phyloP scores from a whole-genome alignment of 2,113 vertebrate species.

The Galeopterus variegatus region DNA sequence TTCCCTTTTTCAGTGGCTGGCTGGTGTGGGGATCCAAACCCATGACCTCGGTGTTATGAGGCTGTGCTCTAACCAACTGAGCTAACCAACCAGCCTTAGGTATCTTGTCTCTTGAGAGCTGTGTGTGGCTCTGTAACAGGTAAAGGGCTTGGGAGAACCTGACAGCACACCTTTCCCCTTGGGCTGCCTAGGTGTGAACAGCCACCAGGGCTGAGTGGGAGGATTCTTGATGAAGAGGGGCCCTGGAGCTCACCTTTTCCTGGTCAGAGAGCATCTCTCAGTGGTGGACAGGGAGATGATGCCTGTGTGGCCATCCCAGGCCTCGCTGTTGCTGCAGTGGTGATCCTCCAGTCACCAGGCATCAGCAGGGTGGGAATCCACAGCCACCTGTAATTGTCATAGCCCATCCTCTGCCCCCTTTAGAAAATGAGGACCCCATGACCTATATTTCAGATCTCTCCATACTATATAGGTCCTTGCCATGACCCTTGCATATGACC shows the following conservation, averaged over 20 bases:
- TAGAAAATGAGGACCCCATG: neutral
- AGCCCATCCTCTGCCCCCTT: no score
- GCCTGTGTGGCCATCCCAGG: neutral
- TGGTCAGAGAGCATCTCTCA: neutral
- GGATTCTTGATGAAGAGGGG: neutral
- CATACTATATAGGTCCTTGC: neutral
- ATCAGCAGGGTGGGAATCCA: neutral
- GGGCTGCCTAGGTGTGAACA: neutral
- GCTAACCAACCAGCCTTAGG: neutral
- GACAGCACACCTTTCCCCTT: fast-evolving
- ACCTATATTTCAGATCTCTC: neutral
- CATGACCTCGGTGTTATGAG: no score
- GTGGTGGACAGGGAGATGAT: fast-evolving
- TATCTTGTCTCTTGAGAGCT: neutral
- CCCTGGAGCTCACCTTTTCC: fast-evolving
- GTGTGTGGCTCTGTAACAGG: neutral
- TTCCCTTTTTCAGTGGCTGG: no score
- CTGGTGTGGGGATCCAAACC: no score
- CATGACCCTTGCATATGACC: neutral
- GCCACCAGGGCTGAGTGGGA: neutral
- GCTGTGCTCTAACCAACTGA: no score
- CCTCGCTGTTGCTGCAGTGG: neutral
- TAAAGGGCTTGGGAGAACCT: neutral
- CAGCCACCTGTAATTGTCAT: neutral
- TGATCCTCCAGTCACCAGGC: fast-evolving